phyloP scores from a whole-genome alignment of 2,888 invertebrate genomes.

The Drosophila koepferae region DNA sequence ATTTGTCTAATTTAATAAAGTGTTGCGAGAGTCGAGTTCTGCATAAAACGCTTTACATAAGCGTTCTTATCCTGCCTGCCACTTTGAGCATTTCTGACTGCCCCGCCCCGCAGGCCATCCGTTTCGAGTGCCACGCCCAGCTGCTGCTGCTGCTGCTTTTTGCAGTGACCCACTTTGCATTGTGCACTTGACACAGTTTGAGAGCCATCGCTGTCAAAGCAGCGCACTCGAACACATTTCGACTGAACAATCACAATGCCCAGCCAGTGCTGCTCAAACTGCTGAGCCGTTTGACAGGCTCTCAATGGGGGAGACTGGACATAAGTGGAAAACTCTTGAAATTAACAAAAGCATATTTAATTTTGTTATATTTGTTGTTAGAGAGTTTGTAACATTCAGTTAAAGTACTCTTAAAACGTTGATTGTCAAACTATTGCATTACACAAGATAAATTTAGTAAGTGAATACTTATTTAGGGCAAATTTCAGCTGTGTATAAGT shows the following conservation, averaged over 20 bases:
- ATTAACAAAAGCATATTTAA: neutral
- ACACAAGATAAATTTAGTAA: too few relatives aligned
- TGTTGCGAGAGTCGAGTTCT: conserved; percentile 50
- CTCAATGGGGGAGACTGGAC: neutral
- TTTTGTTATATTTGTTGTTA: neutral
- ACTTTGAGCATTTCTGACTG: conserved; percentile 31
- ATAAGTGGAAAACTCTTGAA: neutral
- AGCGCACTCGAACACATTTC: conserved; percentile 29
- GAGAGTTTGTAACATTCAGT: neutral
- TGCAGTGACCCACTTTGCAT: conserved; percentile 67
- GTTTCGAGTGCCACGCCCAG: conserved; percentile 3
- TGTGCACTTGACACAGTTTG: conserved; percentile 77
- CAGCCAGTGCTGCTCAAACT: neutral
- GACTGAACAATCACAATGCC: conserved; percentile 5
- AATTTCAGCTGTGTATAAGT: neutral
- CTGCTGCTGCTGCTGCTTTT: conserved; percentile 25
- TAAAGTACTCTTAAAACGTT: neutral
- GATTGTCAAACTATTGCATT: neutral
- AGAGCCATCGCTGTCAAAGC: conserved; percentile 65
- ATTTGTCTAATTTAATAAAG: conserved; percentile 53
- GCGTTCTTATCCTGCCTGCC: conserved; percentile 60
- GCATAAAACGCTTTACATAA: conserved; percentile 75
- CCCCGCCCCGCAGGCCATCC: neutral
- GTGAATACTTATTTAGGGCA: too few relatives aligned
- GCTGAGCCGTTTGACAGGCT: neutral